Conservation (phyloP, 92 coral and sea anemone species). For the Epizoanthus scotinus region DNA sequence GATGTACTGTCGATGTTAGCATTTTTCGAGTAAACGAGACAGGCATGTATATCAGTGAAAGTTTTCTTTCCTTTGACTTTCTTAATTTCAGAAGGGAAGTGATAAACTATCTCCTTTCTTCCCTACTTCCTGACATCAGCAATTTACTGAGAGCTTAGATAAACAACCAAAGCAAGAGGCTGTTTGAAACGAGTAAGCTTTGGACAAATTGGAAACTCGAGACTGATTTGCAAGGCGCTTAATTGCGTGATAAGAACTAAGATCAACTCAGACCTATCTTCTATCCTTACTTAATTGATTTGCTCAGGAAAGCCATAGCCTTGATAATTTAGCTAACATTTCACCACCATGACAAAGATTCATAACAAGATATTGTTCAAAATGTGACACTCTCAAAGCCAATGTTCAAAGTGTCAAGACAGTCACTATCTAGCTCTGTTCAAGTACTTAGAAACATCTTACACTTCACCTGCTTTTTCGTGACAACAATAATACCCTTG, state of each 20-base stretch:
- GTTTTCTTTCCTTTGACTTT: slow-evolving; percentile 21
- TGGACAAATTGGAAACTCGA: slow-evolving; percentile 64
- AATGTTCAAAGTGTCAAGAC: slow-evolving; percentile 66
- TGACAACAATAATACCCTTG: slow-evolving; percentile 89
- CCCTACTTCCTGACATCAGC: slow-evolving; percentile 42
- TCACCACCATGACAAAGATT: slow-evolving; percentile 68
- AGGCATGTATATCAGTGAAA: slow-evolving; percentile 12
- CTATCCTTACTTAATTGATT: slow-evolving; percentile 67
- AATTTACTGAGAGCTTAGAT: slow-evolving; percentile 20
- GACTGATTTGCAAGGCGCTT: slow-evolving; percentile 48
- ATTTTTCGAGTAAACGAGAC: slow-evolving; percentile 19
- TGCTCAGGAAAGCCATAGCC: slow-evolving; percentile 59
- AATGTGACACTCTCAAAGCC: slow-evolving; percentile 82
- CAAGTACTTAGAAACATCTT: slow-evolving; percentile 89
- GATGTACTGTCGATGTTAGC: background rate
- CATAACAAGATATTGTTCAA: slow-evolving; percentile 70
- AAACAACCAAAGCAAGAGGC: slow-evolving; percentile 25
- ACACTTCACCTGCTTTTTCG: slow-evolving; percentile 91
- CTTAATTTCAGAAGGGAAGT: slow-evolving; percentile 5
- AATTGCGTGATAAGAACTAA: slow-evolving; percentile 55
- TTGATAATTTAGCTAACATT: slow-evolving; percentile 62
- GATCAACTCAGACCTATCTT: slow-evolving; percentile 59
- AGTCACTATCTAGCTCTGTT: slow-evolving; percentile 86
- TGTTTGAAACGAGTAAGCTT: slow-evolving; percentile 38
- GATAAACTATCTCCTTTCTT: slow-evolving; percentile 31